A percentile compares a stretch with the other conserved stretches of the same genome.
Conservation (phyloP, 2,888 invertebrate genomes). For the Cybosia mesomella region DNA sequence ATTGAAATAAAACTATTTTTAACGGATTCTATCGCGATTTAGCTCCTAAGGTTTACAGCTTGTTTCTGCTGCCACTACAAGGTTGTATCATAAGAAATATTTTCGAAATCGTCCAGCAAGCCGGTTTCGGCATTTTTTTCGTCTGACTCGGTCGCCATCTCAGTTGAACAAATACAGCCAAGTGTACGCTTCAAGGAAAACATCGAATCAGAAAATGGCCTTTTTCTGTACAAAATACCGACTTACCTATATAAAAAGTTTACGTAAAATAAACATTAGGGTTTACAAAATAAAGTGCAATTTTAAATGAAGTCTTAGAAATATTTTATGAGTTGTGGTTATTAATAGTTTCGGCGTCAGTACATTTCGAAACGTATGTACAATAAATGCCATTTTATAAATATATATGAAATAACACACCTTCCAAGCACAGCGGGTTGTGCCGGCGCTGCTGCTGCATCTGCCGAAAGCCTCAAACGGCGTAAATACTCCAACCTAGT, state of each 20-base stretch:
- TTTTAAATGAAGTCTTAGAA: slow-evolving; percentile 19
- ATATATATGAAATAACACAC: slow-evolving; percentile 15
- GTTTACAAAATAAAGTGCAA: slow-evolving; percentile 16
- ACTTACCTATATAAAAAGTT: slow-evolving; percentile 35
- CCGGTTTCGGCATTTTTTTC: slow-evolving; percentile 79
- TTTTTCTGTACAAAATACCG: slow-evolving; percentile 51
- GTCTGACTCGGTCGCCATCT: slow-evolving; percentile 68
- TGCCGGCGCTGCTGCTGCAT: no score
- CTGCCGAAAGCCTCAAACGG: no score
- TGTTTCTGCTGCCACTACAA: slow-evolving; percentile 59
- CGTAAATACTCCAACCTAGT: no score
- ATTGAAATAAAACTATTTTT: no score
- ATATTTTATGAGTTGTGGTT: slow-evolving; percentile 18
- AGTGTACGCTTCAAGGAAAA: slow-evolving; percentile 81
- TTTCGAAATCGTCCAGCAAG: slow-evolving; percentile 79
- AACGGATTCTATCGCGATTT: no score
- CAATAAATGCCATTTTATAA: slow-evolving; percentile 41
- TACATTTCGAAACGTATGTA: slow-evolving; percentile 46
- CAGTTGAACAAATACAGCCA: slow-evolving; percentile 80
- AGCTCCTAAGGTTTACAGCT: not conserved
- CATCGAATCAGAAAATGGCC: slow-evolving; percentile 66
- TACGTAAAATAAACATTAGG: slow-evolving; percentile 35
- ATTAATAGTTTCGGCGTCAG: slow-evolving; percentile 38
- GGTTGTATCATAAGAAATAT: slow-evolving; percentile 77
- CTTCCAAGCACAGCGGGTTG: no score